Conservation (phyloP, 92 coral and sea anemone genomes). For the Epizoanthus scotinus region DNA sequence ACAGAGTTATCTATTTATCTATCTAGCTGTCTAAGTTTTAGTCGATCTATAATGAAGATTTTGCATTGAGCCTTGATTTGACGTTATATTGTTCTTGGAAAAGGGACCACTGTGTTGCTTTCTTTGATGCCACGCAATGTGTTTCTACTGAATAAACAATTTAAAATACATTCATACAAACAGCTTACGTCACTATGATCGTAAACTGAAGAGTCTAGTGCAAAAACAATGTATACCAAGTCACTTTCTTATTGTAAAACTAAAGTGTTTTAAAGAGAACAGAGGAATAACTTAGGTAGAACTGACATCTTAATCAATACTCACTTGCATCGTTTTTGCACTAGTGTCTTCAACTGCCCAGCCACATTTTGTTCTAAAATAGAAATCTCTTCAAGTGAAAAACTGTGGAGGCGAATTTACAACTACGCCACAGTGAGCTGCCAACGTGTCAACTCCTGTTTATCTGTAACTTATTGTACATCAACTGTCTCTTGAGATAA, state of each 20-base stretch:
- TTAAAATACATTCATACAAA: conserved; percentile 10
- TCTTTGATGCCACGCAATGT: background rate
- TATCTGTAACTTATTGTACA: conserved; percentile 15
- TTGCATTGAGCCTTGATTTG: no score
- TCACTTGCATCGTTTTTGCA: no score
- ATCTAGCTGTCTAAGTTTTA: no score
- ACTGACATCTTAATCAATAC: no score
- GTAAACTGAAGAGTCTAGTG: no score
- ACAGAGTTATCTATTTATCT: no score
- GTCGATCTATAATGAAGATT: no score
- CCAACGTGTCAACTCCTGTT: conserved; percentile 10
- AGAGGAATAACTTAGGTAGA: no score
- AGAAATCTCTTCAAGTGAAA: conserved; percentile 31
- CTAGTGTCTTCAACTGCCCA: no score
- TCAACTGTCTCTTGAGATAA: conserved; percentile 16
- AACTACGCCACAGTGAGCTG: conserved; percentile 38
- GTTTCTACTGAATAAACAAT: background rate
- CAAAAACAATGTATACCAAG: no score
- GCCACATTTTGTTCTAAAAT: conserved; percentile 32
- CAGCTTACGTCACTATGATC: background rate
- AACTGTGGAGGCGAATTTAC: conserved; percentile 33
- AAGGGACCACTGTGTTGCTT: background rate
- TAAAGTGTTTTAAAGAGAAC: no score
- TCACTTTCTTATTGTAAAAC: no score
- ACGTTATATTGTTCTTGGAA: background rate